Percentiles rank a stretch among this genome's conserved stretches.
These are phyloP conservation scores for Sebastes minor DNA, from an alignment of 2,797 vertebrate species.

Conservation along the genomic window DNA sequence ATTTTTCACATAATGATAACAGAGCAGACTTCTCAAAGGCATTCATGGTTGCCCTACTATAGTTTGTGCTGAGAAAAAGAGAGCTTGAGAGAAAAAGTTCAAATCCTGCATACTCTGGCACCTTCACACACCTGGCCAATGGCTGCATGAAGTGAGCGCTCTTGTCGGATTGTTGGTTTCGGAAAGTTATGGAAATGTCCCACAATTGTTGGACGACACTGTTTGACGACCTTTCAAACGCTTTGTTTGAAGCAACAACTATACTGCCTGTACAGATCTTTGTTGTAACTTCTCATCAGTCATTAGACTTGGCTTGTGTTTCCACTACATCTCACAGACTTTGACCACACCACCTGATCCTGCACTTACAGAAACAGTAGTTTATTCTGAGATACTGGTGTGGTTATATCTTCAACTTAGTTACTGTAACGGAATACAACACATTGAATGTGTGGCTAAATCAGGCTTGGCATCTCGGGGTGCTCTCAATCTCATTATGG, in stretches of 20 bases:
- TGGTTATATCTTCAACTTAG: not conserved
- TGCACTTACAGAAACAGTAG: not conserved
- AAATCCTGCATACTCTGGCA: not conserved
- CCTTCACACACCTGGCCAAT: not conserved
- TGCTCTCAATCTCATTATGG: not conserved
- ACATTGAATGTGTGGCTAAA: not conserved
- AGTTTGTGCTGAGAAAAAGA: not conserved
- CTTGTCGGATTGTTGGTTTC: too few species aligned
- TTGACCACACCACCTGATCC: not conserved
- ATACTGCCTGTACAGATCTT: not conserved
- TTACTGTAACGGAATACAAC: not conserved
- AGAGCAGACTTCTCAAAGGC: not conserved
- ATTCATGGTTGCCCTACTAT: not conserved
- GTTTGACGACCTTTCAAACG: not conserved
- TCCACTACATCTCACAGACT: not conserved
- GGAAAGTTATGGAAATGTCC: too few species aligned
- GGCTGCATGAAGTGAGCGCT: too few species aligned
- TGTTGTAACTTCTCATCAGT: not conserved
- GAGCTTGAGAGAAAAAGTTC: not conserved
- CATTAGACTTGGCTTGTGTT: not conserved
- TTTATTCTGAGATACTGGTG: not conserved
- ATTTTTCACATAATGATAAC: not conserved
- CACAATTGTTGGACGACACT: too few species aligned
- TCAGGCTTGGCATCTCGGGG: not conserved
- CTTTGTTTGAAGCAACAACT: not conserved